A percentile compares a stretch with the other conserved stretches of the same genome.
Evolutionary conservation across 1,140 invertebrate genomes (phyloP).

Genomic region (Drosophila oshimai): DNA sequence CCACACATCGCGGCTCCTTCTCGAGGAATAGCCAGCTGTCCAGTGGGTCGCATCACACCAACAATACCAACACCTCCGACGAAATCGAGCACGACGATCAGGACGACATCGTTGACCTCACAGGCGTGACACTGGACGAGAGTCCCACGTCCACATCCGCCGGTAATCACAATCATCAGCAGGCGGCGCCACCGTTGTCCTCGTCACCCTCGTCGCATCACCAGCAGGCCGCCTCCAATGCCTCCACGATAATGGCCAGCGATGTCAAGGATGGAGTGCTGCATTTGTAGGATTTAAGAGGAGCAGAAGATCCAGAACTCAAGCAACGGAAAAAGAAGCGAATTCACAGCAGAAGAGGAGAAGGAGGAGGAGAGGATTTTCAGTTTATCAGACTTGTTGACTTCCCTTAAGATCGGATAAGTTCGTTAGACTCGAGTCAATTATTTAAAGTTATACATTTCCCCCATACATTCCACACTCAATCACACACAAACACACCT

Average conservation of each 20-base stretch:
- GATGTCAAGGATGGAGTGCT: slow-evolving; percentile 80
- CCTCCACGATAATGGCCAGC: slow-evolving; percentile 72
- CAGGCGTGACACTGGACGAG: slow-evolving; percentile 82
- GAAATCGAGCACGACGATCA: slow-evolving; percentile 85
- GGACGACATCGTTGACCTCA: slow-evolving; percentile 89
- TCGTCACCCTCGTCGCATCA: slow-evolving; percentile 63
- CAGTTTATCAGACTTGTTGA: slow-evolving; percentile 5
- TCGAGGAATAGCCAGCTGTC: slow-evolving; percentile 91
- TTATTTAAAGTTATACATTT: slow-evolving; percentile 20
- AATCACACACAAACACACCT: slow-evolving; percentile 1
- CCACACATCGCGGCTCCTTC: slow-evolving; percentile 88
- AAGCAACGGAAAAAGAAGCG: background rate
- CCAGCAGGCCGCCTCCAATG: slow-evolving; percentile 74
- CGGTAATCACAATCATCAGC: slow-evolving; percentile 27
- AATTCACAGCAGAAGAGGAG: background rate
- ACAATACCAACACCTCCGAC: slow-evolving; percentile 85
- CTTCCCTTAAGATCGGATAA: background rate
- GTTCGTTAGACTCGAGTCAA: slow-evolving; percentile 20
- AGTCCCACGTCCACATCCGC: slow-evolving; percentile 44
- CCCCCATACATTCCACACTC: slow-evolving; percentile 37
- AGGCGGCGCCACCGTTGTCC: slow-evolving; percentile 14
- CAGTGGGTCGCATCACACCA: slow-evolving; percentile 88
- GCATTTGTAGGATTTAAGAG: slow-evolving; percentile 54
- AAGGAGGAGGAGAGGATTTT: slow-evolving; percentile 4
- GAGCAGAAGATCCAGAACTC: background rate